Conservation (phyloP, 2,797 vertebrate species). For the Limnodromus scolopaceus region DNA sequence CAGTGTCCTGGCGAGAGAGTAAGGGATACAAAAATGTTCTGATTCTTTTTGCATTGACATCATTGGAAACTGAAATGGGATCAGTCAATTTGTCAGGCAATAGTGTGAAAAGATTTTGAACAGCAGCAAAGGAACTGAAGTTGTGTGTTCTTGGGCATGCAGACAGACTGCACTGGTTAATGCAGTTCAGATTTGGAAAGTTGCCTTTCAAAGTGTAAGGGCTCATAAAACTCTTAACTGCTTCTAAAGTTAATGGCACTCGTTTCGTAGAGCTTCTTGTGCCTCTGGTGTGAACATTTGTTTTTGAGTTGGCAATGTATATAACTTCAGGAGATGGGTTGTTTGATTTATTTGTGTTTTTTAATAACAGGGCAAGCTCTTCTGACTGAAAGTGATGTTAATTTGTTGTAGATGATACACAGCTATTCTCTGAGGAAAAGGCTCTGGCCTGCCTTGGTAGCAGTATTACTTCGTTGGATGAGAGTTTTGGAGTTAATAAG, state of each 20-base stretch:
- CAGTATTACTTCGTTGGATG: neutral
- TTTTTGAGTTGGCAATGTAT: neutral
- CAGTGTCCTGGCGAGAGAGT: neutral
- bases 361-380: neutral
- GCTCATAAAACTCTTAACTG: neutral
- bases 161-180: neutral
- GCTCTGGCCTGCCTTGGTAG: neutral
- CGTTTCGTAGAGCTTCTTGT: neutral
- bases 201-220: neutral
- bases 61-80: accelerated
- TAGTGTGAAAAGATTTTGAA: neutral
- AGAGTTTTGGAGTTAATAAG: neutral
- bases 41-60: neutral
- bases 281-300: neutral
- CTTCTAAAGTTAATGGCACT: neutral
- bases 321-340: neutral
- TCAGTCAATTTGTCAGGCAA: neutral
- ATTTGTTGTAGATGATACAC: neutral
- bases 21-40: neutral
- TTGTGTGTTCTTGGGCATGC: neutral
- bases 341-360: neutral
- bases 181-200: neutral
- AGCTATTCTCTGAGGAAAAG: neutral
- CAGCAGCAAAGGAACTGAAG: neutral
- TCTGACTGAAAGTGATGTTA: neutral